Evolutionary conservation across 2,113 vertebrate species (phyloP), one percentile per base, ranked within the genome.

Genomic region (Lucifuga dentata): DNA sequence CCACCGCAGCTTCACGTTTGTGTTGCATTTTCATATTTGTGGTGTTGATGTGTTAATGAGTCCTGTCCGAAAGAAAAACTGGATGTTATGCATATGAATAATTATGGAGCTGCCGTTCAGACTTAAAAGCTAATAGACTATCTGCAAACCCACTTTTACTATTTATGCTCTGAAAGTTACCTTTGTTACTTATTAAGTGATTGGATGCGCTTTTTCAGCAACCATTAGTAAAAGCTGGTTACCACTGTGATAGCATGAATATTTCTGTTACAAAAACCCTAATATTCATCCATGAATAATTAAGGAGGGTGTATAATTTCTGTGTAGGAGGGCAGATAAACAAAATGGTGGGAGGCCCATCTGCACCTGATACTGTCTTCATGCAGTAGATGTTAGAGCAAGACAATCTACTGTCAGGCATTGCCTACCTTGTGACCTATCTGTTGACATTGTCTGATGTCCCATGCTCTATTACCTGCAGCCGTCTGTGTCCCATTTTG

Each of bases 221-320:
- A 26, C 16, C 45, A 20, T 44, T 40, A 24, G 15, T 24, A 40
- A 45, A 11, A 12, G 17, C 35, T 63, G 69, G 23, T 59, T 41
- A 59, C 29, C 19, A 20, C n/a, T 26, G 21, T 26, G n/a, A 33
- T 55, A 76, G 71, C 48, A 20, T 68, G 39, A 49, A 29, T 65
- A 12, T 65, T 17, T 66, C 39, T 19, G 52, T 46, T 29, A 51
- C 44, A 43, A 38, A 59, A 46, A 50, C 13, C 35, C 50, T 33
- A 6, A 67, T 84, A 78, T 75, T 29, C 73, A 75, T 76, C 51
- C 8, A 72, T 90, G 52, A 85, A 90, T 90, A 48, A 84, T 86
- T 84, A 10, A 86, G 48, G 38, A 39, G 33, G 79, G 74, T 85
- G 78, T 84, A 36, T 64, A 0, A 48, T 86, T 69, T 84, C 72